Evolutionary conservation across 2,113 vertebrate genomes (phyloP), one percentile per base, ranked within the genome.

Genomic region (Rhynchopsitta pachyrhyncha): DNA sequence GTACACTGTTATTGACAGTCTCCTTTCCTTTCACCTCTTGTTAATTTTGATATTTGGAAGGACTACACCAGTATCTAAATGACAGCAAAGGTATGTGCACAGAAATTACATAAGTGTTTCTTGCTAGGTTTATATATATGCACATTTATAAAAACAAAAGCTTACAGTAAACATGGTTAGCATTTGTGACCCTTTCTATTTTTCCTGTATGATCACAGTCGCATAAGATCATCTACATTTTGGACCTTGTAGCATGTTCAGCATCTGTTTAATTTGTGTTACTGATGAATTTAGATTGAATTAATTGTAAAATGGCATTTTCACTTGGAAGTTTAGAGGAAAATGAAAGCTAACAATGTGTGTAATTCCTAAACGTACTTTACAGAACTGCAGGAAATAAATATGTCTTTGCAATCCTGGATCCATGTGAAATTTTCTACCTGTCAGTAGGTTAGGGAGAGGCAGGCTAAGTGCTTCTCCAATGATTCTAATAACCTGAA

Each of bases 31-130:
- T 84, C 23, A 68, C 17, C 86, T 87, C 41, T 76, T 69, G 44
- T 59, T 89, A 82, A 86, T 91, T 88, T 82, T 86, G 74, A 20
- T 93, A 39, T 59, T 90, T 80, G 47, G 52, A 91, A 92, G 23
- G 66, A 66, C 59, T 63, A 27, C 35, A 49, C 10, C 35, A 69
- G 62, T 78, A 13, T 60, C 42, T 81, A 47, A 93, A 52, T 22
- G n/a, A 75, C 52, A 88, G 24, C 35, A 90, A 79, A 82, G 28
- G 18, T 79, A 64, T 63, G 31, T 33, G 24, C 3, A 1, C 29
- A 59, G 35, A 76, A 79, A 59, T 60, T 24, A 57, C 47, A 13
- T 49, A 49, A 25, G 0, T 60, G 12, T 52, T 93, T 92, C 62
- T 83, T 86, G 13, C 33, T 78, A 33, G 3, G 5, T 80, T 66